phyloP scores from a whole-genome alignment of 2,113 vertebrate genomes.

The Morone chrysops region DNA sequence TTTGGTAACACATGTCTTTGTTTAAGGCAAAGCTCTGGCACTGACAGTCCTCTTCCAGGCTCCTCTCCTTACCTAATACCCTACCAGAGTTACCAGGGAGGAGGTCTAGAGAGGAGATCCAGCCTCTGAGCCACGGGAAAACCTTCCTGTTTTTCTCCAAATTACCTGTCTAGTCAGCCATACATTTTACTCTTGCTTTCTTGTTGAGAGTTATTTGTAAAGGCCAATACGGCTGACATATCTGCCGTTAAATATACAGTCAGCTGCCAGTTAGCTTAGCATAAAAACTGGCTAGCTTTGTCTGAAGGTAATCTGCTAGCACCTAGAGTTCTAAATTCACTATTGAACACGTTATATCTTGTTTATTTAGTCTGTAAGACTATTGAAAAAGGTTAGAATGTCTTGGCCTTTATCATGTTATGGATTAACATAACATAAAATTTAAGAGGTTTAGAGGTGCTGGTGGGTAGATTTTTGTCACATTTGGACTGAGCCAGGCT shows the following conservation, averaged over 20 bases:
- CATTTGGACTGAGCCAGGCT: neutral
- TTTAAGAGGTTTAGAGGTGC: neutral
- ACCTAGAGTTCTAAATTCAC: neutral
- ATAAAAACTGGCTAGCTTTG: neutral
- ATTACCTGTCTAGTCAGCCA: neutral
- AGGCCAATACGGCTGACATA: neutral
- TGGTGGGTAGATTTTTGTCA: neutral
- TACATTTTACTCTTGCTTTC: neutral
- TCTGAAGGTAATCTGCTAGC: neutral
- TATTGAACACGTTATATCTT: neutral
- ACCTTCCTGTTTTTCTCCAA: neutral
- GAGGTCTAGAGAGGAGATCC: slow-evolving; percentile 22
- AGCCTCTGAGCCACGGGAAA: neutral
- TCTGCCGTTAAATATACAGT: neutral
- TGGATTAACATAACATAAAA: neutral
- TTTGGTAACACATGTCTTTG: slow-evolving; percentile 83
- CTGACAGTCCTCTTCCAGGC: slow-evolving; percentile 66
- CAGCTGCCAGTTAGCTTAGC: neutral
- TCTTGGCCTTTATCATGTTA: neutral
- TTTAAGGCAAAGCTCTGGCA: slow-evolving; percentile 77
- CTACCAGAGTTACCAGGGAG: slow-evolving; percentile 54
- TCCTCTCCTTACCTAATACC: slow-evolving; percentile 38
- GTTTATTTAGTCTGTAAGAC: neutral
- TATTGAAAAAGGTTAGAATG: neutral
- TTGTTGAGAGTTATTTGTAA: neutral